Evolutionary conservation across 2,797 vertebrate species (phyloP), one percentile per base, ranked within the genome.

Genomic region (Crenuchus spilurus): DNA sequence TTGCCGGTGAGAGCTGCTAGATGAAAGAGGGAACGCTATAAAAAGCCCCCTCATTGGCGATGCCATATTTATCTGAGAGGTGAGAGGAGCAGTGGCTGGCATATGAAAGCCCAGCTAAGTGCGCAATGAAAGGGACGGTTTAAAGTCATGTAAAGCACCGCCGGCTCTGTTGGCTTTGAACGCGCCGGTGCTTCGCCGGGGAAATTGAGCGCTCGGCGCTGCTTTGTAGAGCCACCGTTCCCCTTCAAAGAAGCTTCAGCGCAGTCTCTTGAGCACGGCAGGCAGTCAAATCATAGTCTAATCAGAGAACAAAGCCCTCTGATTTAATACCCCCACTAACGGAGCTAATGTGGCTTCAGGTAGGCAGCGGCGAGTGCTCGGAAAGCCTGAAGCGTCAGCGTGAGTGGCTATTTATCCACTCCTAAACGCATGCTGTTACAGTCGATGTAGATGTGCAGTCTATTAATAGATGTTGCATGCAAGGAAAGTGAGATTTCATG

Each of bases 281-380:
- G 73, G 63, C 64, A 64, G 70, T 70, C 64, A 69, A 72, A 93
- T 93, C 91, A 92, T 91, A 92, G 91, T 92, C 91, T 92, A 89
- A 90, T 90, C 84, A 83, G 87, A 91, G 85, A 88, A 85, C 85
- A 92, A 91, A 93, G 91, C 91, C 89, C 84, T 85, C 86, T 82
- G 84, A 87, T 86, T 85, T 90, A 89, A 90, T 88, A 90, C 88
- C 88, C 92, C 84, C 86, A 85, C 85, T 81, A 39, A 67, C 61
- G 13, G 20, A 6, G 22, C 13, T 30, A 54, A 30, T 30, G 26
- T 30, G 51, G 51, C 26, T 44, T 35, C 52, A 65, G 31, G 52
- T 31, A 77, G 35, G 26, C 10, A 13, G 11, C 10, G 7, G 31
- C 31, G 16, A 5, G 24, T n/a, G 16, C 6, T 16, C 3, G 14